Base-by-base conservation (phyloP, 30 jellyfish, hydroid and myxozoan genomes). In the Hydra vulgaris region DNA sequence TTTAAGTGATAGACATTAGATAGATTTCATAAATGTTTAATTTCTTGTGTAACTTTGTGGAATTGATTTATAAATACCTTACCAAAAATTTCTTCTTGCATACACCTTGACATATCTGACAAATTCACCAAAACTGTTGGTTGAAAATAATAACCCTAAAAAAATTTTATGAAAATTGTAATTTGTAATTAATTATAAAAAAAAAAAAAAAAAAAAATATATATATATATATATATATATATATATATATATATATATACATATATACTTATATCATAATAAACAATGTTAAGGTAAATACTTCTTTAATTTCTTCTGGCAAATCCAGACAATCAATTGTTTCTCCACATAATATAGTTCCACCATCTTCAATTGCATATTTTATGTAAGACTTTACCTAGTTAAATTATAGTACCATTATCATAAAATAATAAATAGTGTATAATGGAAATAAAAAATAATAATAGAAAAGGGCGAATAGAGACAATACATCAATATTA, bases 41-140 rank as follows among this genome's bases (percentile, higher is more conserved):
- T 40, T 40, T 40, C 61, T 3, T 3, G 12, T 40, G 61, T 5
- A 40, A 40, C 12, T 40, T 40, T 3, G 61, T 40, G 61, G 12
- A 40, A 12, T 40, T 40, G 12, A 40, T 40, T 40, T 3, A 5
- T 3, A 40, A 40, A 40, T 20, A 17, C 8, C 94, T 77, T 74
- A 89, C 97, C 97, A 79, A 89, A 89, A 0, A 89, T 86, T 79
- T 89, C 97, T 80, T 89, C 97, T 66, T 89, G 97, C 97, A 89
- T 89, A 79, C 97, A 89, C 68, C 74, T 78, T 4, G 97, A 77
- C 23, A 22, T 25, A 76, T 89, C 97, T 17, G 18, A 72, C 18
- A 89, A 84, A 25, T 84, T 89, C 18, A 67, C 81, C 54, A 86
- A 83, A 0, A 85, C 95, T 7, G 97, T 89, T 16, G 97, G 97